phyloP scores from a whole-genome alignment of 2,888 invertebrate genomes.

The Netelia inedita region DNA sequence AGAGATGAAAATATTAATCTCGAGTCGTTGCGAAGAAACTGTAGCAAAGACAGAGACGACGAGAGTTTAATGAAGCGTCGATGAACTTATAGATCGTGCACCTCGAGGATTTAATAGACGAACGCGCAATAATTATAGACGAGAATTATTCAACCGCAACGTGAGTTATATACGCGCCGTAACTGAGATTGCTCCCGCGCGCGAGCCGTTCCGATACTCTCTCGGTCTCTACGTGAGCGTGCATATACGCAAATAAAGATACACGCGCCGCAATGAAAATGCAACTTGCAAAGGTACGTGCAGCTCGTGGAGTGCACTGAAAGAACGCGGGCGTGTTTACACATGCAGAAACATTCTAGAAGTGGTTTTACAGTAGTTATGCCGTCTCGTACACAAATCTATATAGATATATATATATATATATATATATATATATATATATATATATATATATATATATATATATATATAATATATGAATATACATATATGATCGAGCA shows the following conservation, averaged over 20 bases:
- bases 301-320: constrained; percentile 6
- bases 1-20: background rate
- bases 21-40: background rate
- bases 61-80: constrained; percentile 58
- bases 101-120: constrained; percentile 67
- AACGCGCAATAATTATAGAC: constrained; percentile 68
- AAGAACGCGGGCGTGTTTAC: constrained; percentile 63
- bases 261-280: constrained; percentile 35
- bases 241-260: constrained; percentile 10
- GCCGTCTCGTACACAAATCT: constrained; percentile 24
- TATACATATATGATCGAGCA: constrained; percentile 19
- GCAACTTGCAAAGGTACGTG: constrained; percentile 23
- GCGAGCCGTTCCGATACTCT: constrained; percentile 27
- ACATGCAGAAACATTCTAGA: constrained; percentile 69
- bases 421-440: background rate
- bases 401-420: background rate
- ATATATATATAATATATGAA: background rate
- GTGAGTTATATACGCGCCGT: constrained; percentile 20
- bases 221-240: constrained; percentile 46
- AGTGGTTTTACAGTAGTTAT: constrained; percentile 62
- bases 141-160: constrained; percentile 67
- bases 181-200: constrained; percentile 5
- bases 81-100: constrained; percentile 63
- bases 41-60: background rate
- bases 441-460: background rate